Evolutionary conservation across 1,140 invertebrate species (phyloP).

Genomic region (Solenopsis fugax): DNA sequence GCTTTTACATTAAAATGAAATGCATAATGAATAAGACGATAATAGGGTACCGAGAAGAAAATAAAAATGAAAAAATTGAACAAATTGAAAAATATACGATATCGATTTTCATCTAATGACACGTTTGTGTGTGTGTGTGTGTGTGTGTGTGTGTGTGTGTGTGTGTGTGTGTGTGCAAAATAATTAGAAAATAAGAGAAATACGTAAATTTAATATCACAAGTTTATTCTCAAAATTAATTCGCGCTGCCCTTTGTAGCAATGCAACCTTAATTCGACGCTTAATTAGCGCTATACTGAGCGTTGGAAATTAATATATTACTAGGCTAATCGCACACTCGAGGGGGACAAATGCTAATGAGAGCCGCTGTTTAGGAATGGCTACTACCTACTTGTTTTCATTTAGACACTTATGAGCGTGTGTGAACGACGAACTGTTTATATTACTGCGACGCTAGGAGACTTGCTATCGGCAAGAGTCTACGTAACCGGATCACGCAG

Average conservation of each 20-base stretch:
- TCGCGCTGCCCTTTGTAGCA: not conserved
- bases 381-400: slow-evolving; percentile 70
- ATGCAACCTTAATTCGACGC: not conserved
- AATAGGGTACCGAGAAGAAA: not conserved
- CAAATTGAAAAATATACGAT: not conserved
- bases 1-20: slow-evolving; percentile 21
- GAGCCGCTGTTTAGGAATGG: slow-evolving; percentile 72
- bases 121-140: not conserved
- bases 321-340: slow-evolving; percentile 31
- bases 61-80: not conserved
- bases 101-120: not conserved
- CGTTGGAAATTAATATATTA: slow-evolving; percentile 21
- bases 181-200: not conserved
- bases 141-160: no score
- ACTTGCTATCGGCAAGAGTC: slow-evolving; percentile 56
- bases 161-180: no score
- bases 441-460: slow-evolving; percentile 47
- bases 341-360: slow-evolving; percentile 65
- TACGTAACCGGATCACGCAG: slow-evolving; percentile 71
- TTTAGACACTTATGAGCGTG: slow-evolving; percentile 57
- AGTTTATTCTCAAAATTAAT: not conserved
- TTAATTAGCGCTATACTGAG: slow-evolving; percentile 15
- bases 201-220: not conserved
- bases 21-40: slow-evolving; percentile 2
- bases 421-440: slow-evolving; percentile 67